Conservation (phyloP, 2,797 vertebrate genomes). For the Uromys caudimaculatus region DNA sequence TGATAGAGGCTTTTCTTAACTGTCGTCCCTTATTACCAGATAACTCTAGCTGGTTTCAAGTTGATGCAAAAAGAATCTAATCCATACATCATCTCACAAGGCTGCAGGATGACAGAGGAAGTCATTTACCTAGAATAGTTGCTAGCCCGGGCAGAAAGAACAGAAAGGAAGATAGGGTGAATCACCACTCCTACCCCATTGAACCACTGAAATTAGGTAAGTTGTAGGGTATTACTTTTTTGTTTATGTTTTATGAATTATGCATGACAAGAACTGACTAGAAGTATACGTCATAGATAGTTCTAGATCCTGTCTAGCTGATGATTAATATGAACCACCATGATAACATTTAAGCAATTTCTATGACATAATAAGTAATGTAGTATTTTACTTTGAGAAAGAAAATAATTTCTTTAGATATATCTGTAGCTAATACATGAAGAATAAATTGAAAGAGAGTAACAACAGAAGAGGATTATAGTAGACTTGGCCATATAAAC, state of each 20-base stretch:
- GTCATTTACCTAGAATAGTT: neutral
- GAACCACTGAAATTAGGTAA: too few species aligned
- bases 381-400: neutral
- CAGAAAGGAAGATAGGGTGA: too few species aligned
- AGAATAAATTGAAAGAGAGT: neutral
- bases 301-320: neutral
- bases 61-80: neutral
- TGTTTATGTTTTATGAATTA: neutral
- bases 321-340: neutral
- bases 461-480: neutral
- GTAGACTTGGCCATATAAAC: neutral
- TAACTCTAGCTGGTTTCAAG: neutral
- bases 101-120: neutral
- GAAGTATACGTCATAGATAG: neutral
- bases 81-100: neutral
- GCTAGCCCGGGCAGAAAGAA: neutral
- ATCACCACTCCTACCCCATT: too few species aligned
- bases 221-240: too few species aligned
- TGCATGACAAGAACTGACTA: neutral
- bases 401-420: neutral
- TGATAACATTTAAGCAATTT: neutral
- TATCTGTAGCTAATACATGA: neutral
- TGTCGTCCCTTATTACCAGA: neutral
- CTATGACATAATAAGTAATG: neutral
- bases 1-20: neutral